Percentiles rank a stretch among this genome's conserved stretches.
Conservation (phyloP, 2,113 vertebrate genomes). For the Daphoenositta chrysoptera region DNA sequence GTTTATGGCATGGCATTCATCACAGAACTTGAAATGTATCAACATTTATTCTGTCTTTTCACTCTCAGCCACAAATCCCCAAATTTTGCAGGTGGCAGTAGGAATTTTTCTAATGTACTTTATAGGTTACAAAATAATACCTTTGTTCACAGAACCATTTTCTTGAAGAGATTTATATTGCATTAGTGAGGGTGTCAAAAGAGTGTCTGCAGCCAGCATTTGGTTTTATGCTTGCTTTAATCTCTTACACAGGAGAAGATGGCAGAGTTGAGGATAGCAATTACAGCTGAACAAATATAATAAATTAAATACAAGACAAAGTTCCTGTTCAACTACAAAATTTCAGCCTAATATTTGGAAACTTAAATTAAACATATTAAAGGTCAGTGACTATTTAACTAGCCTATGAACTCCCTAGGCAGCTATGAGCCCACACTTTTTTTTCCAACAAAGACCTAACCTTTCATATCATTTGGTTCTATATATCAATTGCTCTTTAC, state of each 20-base stretch:
- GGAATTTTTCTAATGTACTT: not conserved
- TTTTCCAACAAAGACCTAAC: not conserved
- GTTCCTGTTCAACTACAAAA: not conserved
- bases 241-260: not conserved
- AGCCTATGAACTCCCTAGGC: no score
- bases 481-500: not conserved
- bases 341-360: not conserved
- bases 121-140: not conserved
- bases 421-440: fast-evolving
- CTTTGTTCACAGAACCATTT: not conserved
- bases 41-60: not conserved
- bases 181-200: not conserved
- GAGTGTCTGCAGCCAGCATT: not conserved
- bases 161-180: not conserved
- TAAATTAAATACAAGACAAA: not conserved
- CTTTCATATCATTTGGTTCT: not conserved
- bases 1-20: not conserved
- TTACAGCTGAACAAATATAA: not conserved
- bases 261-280: not conserved
- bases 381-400: not conserved
- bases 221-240: not conserved
- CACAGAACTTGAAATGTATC: not conserved
- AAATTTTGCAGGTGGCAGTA: not conserved
- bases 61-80: not conserved
- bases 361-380: not conserved